Evolutionary conservation across 2,797 vertebrate species (phyloP), one percentile per base, ranked within the genome.

Genomic region (Decapterus maruadsi): DNA sequence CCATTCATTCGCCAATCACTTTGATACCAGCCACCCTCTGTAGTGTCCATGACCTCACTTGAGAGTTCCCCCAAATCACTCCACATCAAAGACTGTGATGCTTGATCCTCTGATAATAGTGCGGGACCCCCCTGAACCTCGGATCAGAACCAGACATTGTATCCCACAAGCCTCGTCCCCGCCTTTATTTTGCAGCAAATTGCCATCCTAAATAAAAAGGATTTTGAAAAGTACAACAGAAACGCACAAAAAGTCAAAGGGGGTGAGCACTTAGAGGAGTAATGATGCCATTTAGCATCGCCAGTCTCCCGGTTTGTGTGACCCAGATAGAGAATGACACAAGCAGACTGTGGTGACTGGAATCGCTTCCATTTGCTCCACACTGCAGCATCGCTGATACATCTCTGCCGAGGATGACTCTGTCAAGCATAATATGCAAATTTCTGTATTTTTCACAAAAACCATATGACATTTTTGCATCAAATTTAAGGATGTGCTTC

Each of bases 1-100:
- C 87, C 88, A 94, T 95, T 95, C 94, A 95, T 94, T 79, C 70
- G 59, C 36, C 77, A 62, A 87, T 92, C 79, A 86, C 93, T 94
- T 94, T 94, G 92, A 94, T 93, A 92, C 64, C 78, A 85, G 67
- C 59, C 83, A 66, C 74, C 71, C 87, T 89, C 86, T 89, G 75
- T 74, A 75, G 88, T 68, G 81, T 62, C 38, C 14, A 81, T 92
- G 92, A 93, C 88, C 88, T 90, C 92, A 93, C 82, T 89, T 65
- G 72, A 90, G 86, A 93, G 77, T 87, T 68, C 55, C 72, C 87
- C 75, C 66, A 77, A 84, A 91, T 89, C 86, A 71, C 55, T 84
- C 26, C 63, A 73, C 80, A 91, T 93, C 84, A 90, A 91, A 93
- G 86, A 86, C 69, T 38, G 83, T 36, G 26, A 81, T 81, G 85